Base-by-base conservation (phyloP, 2,113 vertebrate species). In the Gadus chalcogrammus region DNA sequence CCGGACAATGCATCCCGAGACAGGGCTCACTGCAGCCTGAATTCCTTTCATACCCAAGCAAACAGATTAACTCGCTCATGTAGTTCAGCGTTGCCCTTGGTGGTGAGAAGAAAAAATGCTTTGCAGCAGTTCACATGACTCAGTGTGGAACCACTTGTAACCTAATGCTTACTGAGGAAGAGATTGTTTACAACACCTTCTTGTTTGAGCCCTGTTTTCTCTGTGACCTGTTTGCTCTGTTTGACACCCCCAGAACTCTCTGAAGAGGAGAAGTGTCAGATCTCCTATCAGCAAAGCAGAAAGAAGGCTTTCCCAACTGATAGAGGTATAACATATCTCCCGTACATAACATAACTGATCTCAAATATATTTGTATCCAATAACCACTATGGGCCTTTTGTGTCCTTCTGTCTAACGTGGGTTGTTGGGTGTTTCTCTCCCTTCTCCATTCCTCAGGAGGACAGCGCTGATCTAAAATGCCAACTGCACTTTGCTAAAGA, bases 401-500 rank as follows among this genome's bases (percentile, higher is more conserved):
- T 68, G 8, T 70, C 5, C 28, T 64, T 48, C 42, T 15, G 28
- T 62, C 12, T 27, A 1, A 62, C 28, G 22, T 15, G 20, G 31
- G 31, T 35, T 35, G 31, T 35, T 35, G 31, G 31, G 31, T 62
- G 67, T 17, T 78, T 73, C 76, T 5, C 62, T 61, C 42, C 42
- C 8, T 48, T 12, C 42, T 48, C 42, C 42, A 4, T 58, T 42
- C 59, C 56, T 3, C 84, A 99, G 97, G 97, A 99, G 84, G 97
- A 99, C 91, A 96, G 90, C 0, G 89, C 94, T 0, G 97, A 99
- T 80, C 90, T 99, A 48, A 95, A 94, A 88, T 98, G 96, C 88
- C 97, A 99, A 80, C 92, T 99, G 71, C 95, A 98, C 86, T 98
- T 99, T 68, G 97, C 96, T 65, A 98, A 98, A 91, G 97, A 99